phyloP scores from a whole-genome alignment of 2,113 vertebrate genomes.

The Rissa tridactyla region DNA sequence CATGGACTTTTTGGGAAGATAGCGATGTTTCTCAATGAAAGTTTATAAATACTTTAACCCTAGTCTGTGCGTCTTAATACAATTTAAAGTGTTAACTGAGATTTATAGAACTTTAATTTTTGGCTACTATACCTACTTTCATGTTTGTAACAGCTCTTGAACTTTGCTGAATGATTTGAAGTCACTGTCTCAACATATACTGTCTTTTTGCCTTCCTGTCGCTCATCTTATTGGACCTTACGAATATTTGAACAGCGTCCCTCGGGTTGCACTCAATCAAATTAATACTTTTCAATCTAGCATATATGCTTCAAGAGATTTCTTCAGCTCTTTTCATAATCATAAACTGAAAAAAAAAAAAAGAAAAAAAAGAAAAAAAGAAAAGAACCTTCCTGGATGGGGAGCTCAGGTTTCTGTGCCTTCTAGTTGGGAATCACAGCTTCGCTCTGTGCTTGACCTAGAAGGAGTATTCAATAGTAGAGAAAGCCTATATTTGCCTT shows the following conservation, averaged over 20 bases:
- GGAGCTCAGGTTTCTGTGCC: background rate
- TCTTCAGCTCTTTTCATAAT: background rate
- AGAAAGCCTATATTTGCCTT: background rate
- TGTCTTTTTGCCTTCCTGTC: background rate
- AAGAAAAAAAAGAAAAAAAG: background rate
- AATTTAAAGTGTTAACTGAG: background rate
- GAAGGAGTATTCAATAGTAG: background rate
- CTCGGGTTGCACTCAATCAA: background rate
- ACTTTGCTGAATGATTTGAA: background rate
- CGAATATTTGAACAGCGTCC: background rate
- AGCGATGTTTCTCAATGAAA: background rate
- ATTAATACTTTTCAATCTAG: background rate
- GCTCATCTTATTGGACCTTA: background rate
- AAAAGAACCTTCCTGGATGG: background rate
- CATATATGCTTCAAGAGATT: background rate
- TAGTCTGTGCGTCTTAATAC: background rate
- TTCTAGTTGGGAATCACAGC: background rate
- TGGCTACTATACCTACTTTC: background rate
- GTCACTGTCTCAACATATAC: background rate
- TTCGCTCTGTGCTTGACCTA: background rate
- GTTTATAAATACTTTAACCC: background rate
- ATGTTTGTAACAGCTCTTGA: background rate
- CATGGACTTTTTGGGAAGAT: background rate
- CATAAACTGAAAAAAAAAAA: background rate
- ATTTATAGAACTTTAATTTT: background rate